phyloP scores from a whole-genome alignment of 2,797 vertebrate species.

The Astyanax mexicanus region DNA sequence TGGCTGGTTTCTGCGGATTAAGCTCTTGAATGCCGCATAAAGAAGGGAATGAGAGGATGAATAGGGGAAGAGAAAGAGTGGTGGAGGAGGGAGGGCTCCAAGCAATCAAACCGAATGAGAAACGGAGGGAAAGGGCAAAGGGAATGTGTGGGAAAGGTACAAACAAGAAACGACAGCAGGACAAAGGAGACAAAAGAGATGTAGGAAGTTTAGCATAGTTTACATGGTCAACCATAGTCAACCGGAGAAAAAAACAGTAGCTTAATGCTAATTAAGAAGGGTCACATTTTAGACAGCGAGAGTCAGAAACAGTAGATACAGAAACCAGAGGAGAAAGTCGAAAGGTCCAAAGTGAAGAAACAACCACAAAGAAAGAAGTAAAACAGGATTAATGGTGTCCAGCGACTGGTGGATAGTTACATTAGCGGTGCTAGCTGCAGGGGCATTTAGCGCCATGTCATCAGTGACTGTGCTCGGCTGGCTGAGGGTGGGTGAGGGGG shows the following conservation, averaged over 20 bases:
- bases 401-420: slow-evolving; percentile 71
- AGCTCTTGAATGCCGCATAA: slow-evolving; percentile 34
- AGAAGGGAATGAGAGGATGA: slow-evolving; percentile 35
- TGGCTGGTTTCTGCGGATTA: slow-evolving; percentile 38
- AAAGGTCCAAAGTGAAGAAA: neutral
- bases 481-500: slow-evolving; percentile 78
- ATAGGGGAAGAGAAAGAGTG: slow-evolving; percentile 33
- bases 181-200: neutral
- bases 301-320: no score
- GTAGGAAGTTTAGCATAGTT: slow-evolving; percentile 17
- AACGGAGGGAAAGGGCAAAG: slow-evolving; percentile 37
- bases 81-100: slow-evolving; percentile 33
- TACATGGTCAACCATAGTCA: slow-evolving; percentile 20
- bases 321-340: neutral
- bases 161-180: slow-evolving; percentile 7
- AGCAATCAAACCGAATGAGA: slow-evolving; percentile 42
- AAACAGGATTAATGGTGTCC: neutral
- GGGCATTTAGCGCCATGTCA: slow-evolving; percentile 71
- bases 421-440: slow-evolving; percentile 69
- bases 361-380: slow-evolving; percentile 12
- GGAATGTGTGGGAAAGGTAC: slow-evolving; percentile 30
- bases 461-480: slow-evolving; percentile 76
- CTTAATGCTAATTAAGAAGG: neutral
- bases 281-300: neutral
- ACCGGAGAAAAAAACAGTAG: neutral